Conservation (phyloP, 1,140 invertebrate species). For the Anastrepha obliqua region DNA sequence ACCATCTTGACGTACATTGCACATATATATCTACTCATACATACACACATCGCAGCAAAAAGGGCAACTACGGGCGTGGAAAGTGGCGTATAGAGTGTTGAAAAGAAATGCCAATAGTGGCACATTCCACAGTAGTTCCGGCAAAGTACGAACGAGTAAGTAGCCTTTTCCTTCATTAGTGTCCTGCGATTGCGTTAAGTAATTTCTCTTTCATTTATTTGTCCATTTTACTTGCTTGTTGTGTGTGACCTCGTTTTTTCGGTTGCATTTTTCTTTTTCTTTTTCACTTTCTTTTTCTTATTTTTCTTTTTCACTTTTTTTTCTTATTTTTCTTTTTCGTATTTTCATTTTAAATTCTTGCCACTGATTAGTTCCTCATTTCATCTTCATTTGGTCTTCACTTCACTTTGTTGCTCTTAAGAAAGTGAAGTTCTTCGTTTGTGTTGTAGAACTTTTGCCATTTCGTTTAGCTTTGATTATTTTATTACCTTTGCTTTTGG, state of each 20-base stretch:
- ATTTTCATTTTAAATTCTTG: conserved; percentile 10
- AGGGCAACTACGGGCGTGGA: neutral
- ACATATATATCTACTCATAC: too few relatives aligned
- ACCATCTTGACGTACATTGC: neutral
- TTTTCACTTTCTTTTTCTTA: neutral
- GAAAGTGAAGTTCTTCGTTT: conserved; percentile 34
- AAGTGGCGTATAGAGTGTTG: neutral
- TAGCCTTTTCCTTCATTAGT: conserved; percentile 52
- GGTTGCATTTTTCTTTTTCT: neutral
- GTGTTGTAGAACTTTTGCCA: conserved; percentile 30
- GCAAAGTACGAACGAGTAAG: conserved; percentile 29
- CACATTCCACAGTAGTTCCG: conserved; percentile 39
- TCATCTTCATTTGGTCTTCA: conserved; percentile 44
- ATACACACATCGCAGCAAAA: neutral
- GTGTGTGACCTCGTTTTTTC: conserved; percentile 29
- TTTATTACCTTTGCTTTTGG: conserved; percentile 14
- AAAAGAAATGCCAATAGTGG: conserved; percentile 32
- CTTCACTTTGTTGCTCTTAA: neutral
- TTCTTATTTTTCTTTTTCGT: neutral
- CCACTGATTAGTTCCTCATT: conserved; percentile 18
- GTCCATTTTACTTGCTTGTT: conserved; percentile 38
- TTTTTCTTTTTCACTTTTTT: neutral
- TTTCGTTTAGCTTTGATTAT: conserved; percentile 12
- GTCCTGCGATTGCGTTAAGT: conserved; percentile 20
- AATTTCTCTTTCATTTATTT: conserved; percentile 51